Conservation (phyloP, 2,113 vertebrate species). For the Cyprinodon variegatus region DNA sequence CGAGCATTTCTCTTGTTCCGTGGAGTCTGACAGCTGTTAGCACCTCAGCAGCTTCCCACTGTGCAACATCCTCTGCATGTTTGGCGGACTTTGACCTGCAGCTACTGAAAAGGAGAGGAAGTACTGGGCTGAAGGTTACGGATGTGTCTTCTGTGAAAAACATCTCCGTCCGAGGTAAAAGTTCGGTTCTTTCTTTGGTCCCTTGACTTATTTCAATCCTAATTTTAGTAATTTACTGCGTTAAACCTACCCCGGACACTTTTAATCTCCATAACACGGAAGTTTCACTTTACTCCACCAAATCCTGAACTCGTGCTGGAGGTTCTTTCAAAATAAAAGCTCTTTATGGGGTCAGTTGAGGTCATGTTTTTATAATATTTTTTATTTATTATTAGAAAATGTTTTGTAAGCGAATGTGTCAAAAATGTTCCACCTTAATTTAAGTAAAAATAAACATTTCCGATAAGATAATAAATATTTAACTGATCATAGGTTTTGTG, state of each 20-base stretch:
- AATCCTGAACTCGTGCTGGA: background rate
- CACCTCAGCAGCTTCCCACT: background rate
- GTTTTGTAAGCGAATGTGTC: too few relatives aligned
- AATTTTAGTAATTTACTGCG: background rate
- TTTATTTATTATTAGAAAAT: too few relatives aligned
- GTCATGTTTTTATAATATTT: background rate
- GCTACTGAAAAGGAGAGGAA: background rate
- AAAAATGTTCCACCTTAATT: too few relatives aligned
- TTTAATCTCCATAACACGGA: background rate
- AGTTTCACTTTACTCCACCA: background rate
- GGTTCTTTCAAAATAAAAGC: background rate
- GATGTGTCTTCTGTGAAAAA: constrained; percentile 16
- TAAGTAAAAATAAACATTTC: too few relatives aligned
- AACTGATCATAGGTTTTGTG: too few relatives aligned
- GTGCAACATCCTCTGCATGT: background rate
- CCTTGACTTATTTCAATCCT: background rate
- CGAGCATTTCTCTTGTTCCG: background rate
- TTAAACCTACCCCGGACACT: background rate
- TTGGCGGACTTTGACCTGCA: constrained; percentile 1
- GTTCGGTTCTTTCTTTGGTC: background rate
- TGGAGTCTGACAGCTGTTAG: background rate
- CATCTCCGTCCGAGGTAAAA: constrained; percentile 56
- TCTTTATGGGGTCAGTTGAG: background rate
- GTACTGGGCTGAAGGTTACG: background rate
- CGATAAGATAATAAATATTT: too few relatives aligned